Evolutionary conservation across 1,140 invertebrate genomes (phyloP).

Genomic region (Archegozetes longisetosus): DNA sequence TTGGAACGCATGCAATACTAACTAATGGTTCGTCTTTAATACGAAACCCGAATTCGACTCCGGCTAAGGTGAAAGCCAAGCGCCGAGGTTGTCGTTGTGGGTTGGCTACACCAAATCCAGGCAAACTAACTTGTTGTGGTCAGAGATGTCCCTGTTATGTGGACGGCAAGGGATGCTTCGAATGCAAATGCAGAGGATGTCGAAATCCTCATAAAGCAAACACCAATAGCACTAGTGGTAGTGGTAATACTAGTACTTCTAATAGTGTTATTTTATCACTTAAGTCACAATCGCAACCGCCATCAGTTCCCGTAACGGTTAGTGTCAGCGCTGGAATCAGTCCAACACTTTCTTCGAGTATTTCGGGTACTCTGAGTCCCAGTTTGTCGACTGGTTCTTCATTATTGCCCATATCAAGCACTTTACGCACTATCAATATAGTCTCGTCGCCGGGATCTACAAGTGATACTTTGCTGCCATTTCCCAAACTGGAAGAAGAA

Average conservation of each 20-base stretch:
- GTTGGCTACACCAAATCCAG: constrained; percentile 67
- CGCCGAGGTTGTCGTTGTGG: constrained; percentile 60
- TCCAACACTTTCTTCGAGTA: not conserved
- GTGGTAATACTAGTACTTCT: not conserved
- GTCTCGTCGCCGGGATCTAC: not conserved
- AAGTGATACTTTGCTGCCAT: not conserved
- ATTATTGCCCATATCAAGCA: not conserved
- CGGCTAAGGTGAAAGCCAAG: not conserved
- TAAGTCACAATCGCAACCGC: not conserved
- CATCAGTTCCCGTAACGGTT: not conserved
- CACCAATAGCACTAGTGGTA: not conserved
- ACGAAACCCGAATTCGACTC: not conserved
- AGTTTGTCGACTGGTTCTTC: not conserved
- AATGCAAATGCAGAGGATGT: constrained; percentile 77
- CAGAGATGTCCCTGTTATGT: constrained; percentile 85
- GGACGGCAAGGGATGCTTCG: constrained; percentile 61
- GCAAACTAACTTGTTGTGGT: constrained; percentile 76
- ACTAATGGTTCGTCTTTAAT: not conserved
- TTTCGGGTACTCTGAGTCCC: not conserved
- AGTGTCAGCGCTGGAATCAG: not conserved
- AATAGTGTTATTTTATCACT: not conserved
- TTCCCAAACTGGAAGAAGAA: not conserved
- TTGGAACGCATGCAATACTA: not conserved
- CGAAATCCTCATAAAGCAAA: constrained; percentile 59
- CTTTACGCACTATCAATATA: not conserved